Evolutionary conservation across 2,888 invertebrate species (phyloP), one percentile per base, ranked within the genome.

Genomic region (Yponomeuta malinellus): DNA sequence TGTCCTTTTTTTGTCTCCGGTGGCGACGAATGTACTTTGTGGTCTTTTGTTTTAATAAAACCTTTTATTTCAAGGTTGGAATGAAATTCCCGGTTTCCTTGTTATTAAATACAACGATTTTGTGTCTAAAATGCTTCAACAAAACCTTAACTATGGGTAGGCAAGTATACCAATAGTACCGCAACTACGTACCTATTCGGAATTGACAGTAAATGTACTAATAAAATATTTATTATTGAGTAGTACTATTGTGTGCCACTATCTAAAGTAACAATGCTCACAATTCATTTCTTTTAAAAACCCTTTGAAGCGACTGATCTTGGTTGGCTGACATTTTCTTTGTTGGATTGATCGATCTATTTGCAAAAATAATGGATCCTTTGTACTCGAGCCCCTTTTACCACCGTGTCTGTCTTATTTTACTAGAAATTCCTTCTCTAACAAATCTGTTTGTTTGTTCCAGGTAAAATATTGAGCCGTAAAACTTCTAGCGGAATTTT

Each of bases 321-420:
- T 59, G 52, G 52, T 59, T 59, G 52, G 52, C 52, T 59, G 52
- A 59, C 52, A 59, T 59, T 59, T 59, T 12, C 52, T 59, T 15
- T 59, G 52, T 59, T 59, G 52, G 52, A 59, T 59, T 59, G 52
- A 59, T 59, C 72, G 71, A 73, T 75, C 75, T 73, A 74, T 76
- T 78, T 76, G 71, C 74, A 74, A 72, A 73, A 72, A 75, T 77
- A 74, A 79, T 75, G 75, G 74, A 63, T 64, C 73, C 74, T 76
- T 77, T 78, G 75, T 79, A 64, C 70, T 69, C 10, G 9, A n/a
- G n/a, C 48, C 33, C 68, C 37, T 10, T 68, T 68, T 15, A 48
- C 33, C 29, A 10, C 1, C 10, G 12, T 65, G 1, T 23, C 9
- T 33, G 12, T 65, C 31, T 31, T 31, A 23, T 4, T 65, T 33